These are phyloP conservation scores for Pollenia labialis DNA, from an alignment of 2,888 invertebrate genomes.

Conservation along the genomic window DNA sequence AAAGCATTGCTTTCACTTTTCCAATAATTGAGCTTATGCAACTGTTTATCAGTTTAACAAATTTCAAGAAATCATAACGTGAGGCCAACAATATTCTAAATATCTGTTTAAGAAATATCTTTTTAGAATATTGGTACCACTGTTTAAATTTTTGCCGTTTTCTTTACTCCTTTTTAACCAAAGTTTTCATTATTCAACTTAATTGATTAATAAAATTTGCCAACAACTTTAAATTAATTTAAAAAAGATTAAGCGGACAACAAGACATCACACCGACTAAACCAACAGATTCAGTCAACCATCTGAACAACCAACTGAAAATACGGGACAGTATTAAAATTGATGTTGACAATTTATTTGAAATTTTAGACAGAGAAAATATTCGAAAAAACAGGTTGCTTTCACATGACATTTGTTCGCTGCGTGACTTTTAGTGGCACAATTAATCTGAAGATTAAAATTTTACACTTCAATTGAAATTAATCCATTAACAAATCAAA, in stretches of 20 bases:
- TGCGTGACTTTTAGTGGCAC: constrained; percentile 24
- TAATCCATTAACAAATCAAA: constrained; percentile 39
- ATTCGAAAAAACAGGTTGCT: constrained; percentile 49
- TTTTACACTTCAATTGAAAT: constrained; percentile 62
- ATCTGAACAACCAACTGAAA: not conserved
- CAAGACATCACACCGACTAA: constrained; percentile 34
- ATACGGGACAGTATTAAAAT: constrained; percentile 18
- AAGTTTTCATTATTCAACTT: constrained; percentile 27
- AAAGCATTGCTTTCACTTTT: too few relatives aligned
- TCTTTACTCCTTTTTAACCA: not conserved
- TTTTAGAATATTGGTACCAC: not conserved
- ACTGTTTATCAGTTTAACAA: too few relatives aligned
- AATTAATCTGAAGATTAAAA: constrained; percentile 61
- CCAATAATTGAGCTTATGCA: too few relatives aligned
- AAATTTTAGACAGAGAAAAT: constrained; percentile 43
- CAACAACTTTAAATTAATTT: constrained; percentile 71
- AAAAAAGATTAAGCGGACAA: constrained; percentile 62
- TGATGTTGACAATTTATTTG: constrained; percentile 63
- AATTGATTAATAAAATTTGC: constrained; percentile 72
- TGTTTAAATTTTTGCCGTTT: constrained; percentile 1
- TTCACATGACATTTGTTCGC: constrained; percentile 39
- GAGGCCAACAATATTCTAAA: too few relatives aligned
- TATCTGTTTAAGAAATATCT: not conserved
- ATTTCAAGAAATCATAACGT: too few relatives aligned
- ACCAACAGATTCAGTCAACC: not conserved